Conservation (phyloP, 1,140 invertebrate genomes). For the Chironomus tepperi region DNA sequence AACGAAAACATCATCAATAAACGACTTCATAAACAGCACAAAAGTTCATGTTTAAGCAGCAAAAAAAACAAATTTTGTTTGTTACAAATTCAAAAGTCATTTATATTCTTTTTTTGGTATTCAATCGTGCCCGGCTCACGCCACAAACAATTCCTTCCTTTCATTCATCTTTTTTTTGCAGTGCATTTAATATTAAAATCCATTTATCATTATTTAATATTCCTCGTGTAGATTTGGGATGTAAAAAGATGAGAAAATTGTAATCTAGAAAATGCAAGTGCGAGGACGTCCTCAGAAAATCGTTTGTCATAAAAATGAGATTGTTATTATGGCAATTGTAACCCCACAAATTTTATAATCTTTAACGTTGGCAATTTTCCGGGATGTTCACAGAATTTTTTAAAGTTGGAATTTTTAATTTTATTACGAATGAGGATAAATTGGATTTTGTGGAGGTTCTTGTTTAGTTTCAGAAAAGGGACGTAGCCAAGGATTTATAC, state of each 20-base stretch:
- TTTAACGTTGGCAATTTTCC: not conserved
- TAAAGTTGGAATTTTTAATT: too few relatives aligned
- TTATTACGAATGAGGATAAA: too few relatives aligned
- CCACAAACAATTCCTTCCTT: not conserved
- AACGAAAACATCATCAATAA: not conserved
- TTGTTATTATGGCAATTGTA: constrained; percentile 7
- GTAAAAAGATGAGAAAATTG: not conserved
- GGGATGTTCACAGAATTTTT: not conserved
- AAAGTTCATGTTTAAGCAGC: not conserved
- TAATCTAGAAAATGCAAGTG: not conserved
- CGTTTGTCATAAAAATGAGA: constrained; percentile 17
- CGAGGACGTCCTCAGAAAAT: constrained; percentile 3
- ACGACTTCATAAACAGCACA: too few relatives aligned
- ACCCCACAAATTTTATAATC: not conserved
- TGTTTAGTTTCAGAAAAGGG: too few relatives aligned
- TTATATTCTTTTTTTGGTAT: constrained; percentile 11
- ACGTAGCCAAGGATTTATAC: too few relatives aligned
- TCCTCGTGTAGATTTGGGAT: not conserved
- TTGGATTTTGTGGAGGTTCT: too few relatives aligned
- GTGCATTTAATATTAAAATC: constrained; percentile 11
- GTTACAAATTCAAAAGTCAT: not conserved
- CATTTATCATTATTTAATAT: constrained; percentile 5
- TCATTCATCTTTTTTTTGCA: not conserved
- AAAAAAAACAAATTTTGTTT: not conserved
- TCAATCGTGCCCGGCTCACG: not conserved